Evolutionary conservation across 2,888 invertebrate genomes (phyloP), one percentile per base, ranked within the genome.

Genomic region (Drosophila limbata): DNA sequence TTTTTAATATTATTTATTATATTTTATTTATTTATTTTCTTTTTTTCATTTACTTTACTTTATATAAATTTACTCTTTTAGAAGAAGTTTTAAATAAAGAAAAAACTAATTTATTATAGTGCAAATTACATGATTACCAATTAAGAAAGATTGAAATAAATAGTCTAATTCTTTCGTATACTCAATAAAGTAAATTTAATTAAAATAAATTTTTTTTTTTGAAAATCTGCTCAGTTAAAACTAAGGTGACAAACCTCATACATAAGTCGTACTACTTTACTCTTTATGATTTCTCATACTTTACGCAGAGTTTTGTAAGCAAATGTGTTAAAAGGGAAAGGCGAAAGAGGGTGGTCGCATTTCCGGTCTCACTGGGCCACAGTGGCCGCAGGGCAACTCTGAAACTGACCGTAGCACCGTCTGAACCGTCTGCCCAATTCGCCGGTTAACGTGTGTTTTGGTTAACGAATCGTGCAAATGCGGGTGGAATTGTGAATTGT

Each of bases 391-490:
- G 79, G 84, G 65, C 77, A 66, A 63, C 64, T 79, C 62, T 57
- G 79, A 42, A 74, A 69, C 83, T 83, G 83, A 83, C 83, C 82
- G 81, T 4, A 15, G 48, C 9, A n/a, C 44, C n/a, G n/a, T n/a
- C n/a, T n/a, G n/a, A n/a, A n/a, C n/a, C 61, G 66, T 55, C 55
- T 50, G 52, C 39, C 37, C 45, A 9, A 33, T 21, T 52, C 39
- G 50, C 62, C 59, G 19, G 64, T 84, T 86, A 91, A 92, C 91
- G 91, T 92, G 91, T 92, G 91, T 91, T 91, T 91, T 92, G 92
- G 92, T 92, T 92, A 92, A 92, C 92, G 92, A 92, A 92, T 92
- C 92, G 91, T 91, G 82, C 89, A 91, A 91, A 92, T 92, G 92
- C 92, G 92, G 92, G 92, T 86, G 90, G 81, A 81, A 80, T 68